Percentiles rank a stretch among this genome's conserved stretches.
Evolutionary conservation across 64 coral and sea anemone species (phyloP).

Genomic region (Cladopsammia gracilis): DNA sequence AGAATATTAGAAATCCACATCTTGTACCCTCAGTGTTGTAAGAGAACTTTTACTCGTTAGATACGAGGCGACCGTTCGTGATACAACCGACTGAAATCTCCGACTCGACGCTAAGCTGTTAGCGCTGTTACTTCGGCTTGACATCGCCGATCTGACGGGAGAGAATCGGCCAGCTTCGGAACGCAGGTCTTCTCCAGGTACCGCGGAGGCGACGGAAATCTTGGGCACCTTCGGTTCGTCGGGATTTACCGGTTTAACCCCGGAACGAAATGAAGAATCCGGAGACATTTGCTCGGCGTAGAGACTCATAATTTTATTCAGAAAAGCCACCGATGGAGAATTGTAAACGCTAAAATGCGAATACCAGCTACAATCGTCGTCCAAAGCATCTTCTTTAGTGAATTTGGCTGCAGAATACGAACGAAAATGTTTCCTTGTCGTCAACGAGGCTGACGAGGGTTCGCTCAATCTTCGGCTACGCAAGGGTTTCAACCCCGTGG

Average conservation of each 20-base stretch:
- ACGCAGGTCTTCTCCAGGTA: constrained; percentile 13
- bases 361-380: constrained; percentile 62
- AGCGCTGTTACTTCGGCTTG: constrained; percentile 17
- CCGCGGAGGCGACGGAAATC: background rate
- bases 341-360: constrained; percentile 66
- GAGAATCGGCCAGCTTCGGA: constrained; percentile 48
- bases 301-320: constrained; percentile 61
- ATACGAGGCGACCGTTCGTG: constrained; percentile 32
- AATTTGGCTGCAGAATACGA: background rate
- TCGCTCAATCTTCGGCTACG: background rate
- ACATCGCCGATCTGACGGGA: constrained; percentile 23
- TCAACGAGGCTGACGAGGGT: too few species aligned
- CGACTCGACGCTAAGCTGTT: background rate
- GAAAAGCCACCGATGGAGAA: constrained; percentile 59
- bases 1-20: background rate
- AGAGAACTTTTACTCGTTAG: constrained; percentile 37
- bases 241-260: constrained; percentile 28
- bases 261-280: constrained; percentile 60
- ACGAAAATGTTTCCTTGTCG: constrained; percentile 2
- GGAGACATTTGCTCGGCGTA: constrained; percentile 74
- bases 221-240: constrained; percentile 39
- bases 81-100: constrained; percentile 6
- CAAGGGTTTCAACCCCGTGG: background rate
- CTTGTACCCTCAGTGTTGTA: constrained; percentile 19
- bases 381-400: background rate